Evolutionary conservation across 2,797 vertebrate species (phyloP), one percentile per base, ranked within the genome.

Genomic region (Poeciliopsis infans): DNA sequence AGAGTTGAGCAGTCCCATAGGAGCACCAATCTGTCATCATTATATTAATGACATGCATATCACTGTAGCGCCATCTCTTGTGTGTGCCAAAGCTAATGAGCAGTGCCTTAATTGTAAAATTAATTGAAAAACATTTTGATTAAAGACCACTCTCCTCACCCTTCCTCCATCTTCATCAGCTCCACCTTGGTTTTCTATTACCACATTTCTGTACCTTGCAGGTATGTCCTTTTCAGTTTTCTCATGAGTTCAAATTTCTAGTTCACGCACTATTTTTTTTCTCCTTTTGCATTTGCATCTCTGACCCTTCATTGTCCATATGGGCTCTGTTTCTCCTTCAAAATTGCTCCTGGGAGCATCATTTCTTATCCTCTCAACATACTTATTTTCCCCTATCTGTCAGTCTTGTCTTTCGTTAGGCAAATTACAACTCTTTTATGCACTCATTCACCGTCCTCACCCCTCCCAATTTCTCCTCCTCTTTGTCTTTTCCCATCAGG

Each of bases 121-220:
- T 95, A 95, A 96, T 95, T 94, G 88, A 93, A 95, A 95, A 95
- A 94, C 88, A 93, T 95, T 95, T 94, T 95, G 94, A 95, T 96
- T 95, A 95, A 96, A 94, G 94, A 94, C 89, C 91, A 92, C 85
- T 87, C 88, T 87, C 84, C 84, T 69, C 87, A 83, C 86, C 90
- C 79, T 84, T 91, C 84, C 81, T 92, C 84, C 86, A 79, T 94
- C 90, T 93, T 90, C 89, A 91, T 93, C 93, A 86, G 78, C 74
- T 77, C 76, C 72, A 33, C 83, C 74, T 85, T 85, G 59, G 25
- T 68, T 76, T 69, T 4, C 3, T 2, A 4, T 55, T 61, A 31
- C 80, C 80, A 76, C 79, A 68, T 83, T 72, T 80, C 75, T 66
- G n/a, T 71, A 46, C 76, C 68, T 74, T 53, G 31, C n/a, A 51